A percentile compares a stretch with the other conserved stretches of the same genome.
These are phyloP conservation scores for Chiropotes sagulatus DNA, from an alignment of 2,797 vertebrate species.

Conservation along the genomic window DNA sequence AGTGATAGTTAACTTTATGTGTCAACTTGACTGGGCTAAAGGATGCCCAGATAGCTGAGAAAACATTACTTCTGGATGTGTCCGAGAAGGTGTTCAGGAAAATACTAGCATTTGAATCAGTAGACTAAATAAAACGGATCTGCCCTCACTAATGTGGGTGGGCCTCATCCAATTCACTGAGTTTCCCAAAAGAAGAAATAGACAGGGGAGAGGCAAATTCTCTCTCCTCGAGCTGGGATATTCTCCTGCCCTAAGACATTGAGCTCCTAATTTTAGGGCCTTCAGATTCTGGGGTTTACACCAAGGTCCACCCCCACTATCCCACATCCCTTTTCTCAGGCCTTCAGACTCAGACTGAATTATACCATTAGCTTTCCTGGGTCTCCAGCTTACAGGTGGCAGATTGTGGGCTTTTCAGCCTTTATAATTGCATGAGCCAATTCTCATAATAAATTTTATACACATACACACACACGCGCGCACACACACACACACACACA, in stretches of 20 bases:
- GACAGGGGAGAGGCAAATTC: not conserved
- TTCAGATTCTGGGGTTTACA: not conserved
- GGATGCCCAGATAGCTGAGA: not conserved
- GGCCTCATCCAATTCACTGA: no score
- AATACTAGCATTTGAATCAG: not conserved
- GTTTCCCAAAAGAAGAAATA: not conserved
- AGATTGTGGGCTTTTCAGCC: no score
- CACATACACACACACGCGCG: no score
- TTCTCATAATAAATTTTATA: not conserved
- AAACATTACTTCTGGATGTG: not conserved
- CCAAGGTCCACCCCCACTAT: not conserved
- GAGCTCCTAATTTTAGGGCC: not conserved
- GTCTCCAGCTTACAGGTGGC: not conserved
- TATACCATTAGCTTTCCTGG: not conserved
- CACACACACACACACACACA: no score
- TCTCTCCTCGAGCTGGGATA: not conserved
- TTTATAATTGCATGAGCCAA: not conserved
- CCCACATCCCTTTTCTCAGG: not conserved
- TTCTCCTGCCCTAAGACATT: not conserved
- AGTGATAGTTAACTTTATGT: not conserved
- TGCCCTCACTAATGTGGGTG: not conserved
- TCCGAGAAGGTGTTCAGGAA: not conserved
- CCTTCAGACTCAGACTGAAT: not conserved
- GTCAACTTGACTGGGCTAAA: not conserved
- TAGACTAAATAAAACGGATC: not conserved